Evolutionary conservation across 2,113 vertebrate species (phyloP).

Genomic region (Deroptyus accipitrinus): DNA sequence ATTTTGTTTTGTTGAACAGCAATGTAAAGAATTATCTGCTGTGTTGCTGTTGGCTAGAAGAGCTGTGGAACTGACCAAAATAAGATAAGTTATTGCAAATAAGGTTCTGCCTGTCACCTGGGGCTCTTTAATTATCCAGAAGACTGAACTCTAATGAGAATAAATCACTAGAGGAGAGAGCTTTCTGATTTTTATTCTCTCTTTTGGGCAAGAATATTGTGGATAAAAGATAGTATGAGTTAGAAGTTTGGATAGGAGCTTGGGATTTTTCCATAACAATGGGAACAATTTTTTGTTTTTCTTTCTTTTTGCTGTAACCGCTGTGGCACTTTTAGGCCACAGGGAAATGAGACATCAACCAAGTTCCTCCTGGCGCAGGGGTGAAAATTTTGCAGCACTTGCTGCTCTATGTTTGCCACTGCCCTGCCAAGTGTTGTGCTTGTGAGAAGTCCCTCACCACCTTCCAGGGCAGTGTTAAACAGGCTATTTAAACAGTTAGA

Average conservation of each 20-base stretch:
- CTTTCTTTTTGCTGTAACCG: background rate
- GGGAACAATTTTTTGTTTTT: background rate
- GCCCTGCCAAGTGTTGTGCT: rapidly evolving
- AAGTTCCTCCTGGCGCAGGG: background rate
- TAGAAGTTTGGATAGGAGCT: background rate
- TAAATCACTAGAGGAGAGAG: background rate
- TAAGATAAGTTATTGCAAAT: background rate
- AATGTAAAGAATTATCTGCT: background rate
- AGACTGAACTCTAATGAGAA: background rate
- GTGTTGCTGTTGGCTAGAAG: background rate
- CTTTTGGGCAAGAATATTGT: background rate
- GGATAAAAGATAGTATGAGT: background rate
- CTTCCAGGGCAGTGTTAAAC: background rate
- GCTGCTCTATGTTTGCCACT: background rate
- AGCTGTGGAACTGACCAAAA: constrained; percentile 3
- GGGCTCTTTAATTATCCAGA: constrained; percentile 21
- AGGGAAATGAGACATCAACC: background rate
- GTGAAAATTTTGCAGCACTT: background rate
- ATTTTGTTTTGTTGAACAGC: background rate
- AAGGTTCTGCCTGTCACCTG: background rate
- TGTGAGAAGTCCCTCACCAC: background rate
- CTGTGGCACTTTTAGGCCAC: background rate
- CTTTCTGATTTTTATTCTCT: background rate
- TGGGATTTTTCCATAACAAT: background rate
- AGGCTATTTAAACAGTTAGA: background rate